Evolutionary conservation across 2,113 vertebrate genomes (phyloP).

Genomic region (Xiphias gladius): DNA sequence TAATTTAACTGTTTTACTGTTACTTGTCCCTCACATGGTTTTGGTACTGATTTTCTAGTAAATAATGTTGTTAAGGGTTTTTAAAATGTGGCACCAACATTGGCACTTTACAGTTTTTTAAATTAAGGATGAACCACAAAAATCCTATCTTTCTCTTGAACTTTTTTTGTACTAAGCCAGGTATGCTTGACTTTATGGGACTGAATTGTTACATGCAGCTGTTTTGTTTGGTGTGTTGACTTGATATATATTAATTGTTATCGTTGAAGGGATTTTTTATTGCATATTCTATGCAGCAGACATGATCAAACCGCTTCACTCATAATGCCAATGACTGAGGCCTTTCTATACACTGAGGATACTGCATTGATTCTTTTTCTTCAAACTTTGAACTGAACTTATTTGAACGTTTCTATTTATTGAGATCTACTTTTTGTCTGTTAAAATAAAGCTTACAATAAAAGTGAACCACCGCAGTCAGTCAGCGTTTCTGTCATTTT

Average conservation of each 20-base stretch:
- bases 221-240: conserved; percentile 16
- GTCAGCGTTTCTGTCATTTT: neutral
- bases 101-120: conserved; percentile 59
- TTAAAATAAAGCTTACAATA: conserved; percentile 36
- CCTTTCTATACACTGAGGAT: neutral
- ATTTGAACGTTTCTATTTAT: conserved; percentile 55
- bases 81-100: conserved; percentile 53
- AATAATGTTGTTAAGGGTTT: conserved; percentile 53
- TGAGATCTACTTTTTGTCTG: conserved; percentile 20
- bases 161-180: conserved; percentile 21
- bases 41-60: conserved; percentile 63
- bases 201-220: conserved; percentile 2
- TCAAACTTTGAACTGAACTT: conserved; percentile 15
- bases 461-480: conserved; percentile 1
- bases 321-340: conserved; percentile 1
- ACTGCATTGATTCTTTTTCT: conserved; percentile 15
- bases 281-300: conserved; percentile 50
- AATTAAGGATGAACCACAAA: neutral
- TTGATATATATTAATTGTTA: conserved; percentile 37
- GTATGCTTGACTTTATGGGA: conserved; percentile 29
- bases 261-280: conserved; percentile 52
- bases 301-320: neutral
- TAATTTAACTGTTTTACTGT: conserved; percentile 40
- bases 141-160: neutral
- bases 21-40: conserved; percentile 16